These are phyloP conservation scores for Glossosoma conforme DNA, from an alignment of 1,140 invertebrate species.

Conservation along the genomic window DNA sequence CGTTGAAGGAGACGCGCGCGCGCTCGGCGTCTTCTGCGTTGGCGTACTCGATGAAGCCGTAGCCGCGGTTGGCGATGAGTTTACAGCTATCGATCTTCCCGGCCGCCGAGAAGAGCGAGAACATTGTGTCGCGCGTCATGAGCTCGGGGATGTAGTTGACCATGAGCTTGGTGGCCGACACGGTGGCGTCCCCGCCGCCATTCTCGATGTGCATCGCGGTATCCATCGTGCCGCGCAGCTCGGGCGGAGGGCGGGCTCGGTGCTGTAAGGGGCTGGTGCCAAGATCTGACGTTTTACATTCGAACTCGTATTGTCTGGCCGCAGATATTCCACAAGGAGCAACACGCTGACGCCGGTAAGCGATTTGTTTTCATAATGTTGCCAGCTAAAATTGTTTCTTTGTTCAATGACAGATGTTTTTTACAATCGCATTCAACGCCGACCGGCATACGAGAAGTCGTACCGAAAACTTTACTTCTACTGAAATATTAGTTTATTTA, in stretches of 20 bases:
- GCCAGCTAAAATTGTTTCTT: slow-evolving; percentile 17
- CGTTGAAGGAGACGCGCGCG: slow-evolving; percentile 48
- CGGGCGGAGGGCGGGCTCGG: neutral
- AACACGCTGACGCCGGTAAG: slow-evolving; percentile 22
- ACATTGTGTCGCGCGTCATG: slow-evolving; percentile 51
- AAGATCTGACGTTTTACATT: neutral
- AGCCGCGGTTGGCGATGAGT: slow-evolving; percentile 46
- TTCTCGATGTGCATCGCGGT: slow-evolving; percentile 40
- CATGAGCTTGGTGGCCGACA: slow-evolving; percentile 52
- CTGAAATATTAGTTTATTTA: no score
- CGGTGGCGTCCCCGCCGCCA: slow-evolving; percentile 50
- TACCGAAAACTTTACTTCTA: no score
- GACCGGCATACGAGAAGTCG: no score
- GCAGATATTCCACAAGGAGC: slow-evolving; percentile 5
- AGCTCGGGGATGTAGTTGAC: slow-evolving; percentile 50
- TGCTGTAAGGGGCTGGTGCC: neutral
- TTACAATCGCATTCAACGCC: neutral
- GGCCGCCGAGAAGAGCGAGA: slow-evolving; percentile 48
- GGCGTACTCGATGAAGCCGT: slow-evolving; percentile 49
- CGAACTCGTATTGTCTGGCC: neutral
- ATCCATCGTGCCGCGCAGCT: neutral
- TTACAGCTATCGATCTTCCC: slow-evolving; percentile 49
- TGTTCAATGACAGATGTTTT: slow-evolving; percentile 20
- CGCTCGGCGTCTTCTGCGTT: slow-evolving; percentile 50
- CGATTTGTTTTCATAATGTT: slow-evolving; percentile 24